These are phyloP conservation scores for Ridgeia piscesae DNA, from an alignment of 1,140 invertebrate genomes.

Conservation along the genomic window DNA sequence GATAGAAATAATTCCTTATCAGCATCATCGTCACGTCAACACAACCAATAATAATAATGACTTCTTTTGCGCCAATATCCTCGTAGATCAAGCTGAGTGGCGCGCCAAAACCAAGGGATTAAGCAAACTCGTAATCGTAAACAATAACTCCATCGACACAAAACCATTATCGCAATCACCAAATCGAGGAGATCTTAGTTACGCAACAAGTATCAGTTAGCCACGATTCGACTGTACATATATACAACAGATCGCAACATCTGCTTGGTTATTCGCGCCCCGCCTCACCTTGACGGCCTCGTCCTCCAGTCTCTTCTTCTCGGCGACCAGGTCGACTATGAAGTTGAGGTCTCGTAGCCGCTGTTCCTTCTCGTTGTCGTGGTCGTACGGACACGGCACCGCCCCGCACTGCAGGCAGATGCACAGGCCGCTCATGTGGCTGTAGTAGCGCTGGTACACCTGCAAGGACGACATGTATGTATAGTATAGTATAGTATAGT, in stretches of 20 bases:
- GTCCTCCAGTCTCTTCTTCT: conserved; percentile 8
- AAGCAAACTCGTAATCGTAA: too few species aligned
- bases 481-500: too few species aligned
- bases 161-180: background rate
- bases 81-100: too few species aligned
- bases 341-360: conserved; percentile 20
- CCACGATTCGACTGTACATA: background rate
- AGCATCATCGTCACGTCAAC: too few species aligned
- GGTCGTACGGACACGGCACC: conserved; percentile 23
- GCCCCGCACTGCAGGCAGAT: conserved; percentile 25
- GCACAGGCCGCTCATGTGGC: conserved; percentile 6
- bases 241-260: background rate
- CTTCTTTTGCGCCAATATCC: too few species aligned
- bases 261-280: background rate
- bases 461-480: background rate
- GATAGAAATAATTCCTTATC: too few species aligned
- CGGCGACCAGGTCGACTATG: conserved; percentile 9
- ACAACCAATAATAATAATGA: too few species aligned
- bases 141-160: background rate
- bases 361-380: background rate
- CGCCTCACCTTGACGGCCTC: conserved; percentile 4
- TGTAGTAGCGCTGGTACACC: conserved; percentile 7
- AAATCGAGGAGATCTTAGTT: background rate
- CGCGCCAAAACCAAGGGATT: too few species aligned
- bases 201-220: background rate